Evolutionary conservation across 1,140 invertebrate species (phyloP).

Genomic region (Bombus affinis): DNA sequence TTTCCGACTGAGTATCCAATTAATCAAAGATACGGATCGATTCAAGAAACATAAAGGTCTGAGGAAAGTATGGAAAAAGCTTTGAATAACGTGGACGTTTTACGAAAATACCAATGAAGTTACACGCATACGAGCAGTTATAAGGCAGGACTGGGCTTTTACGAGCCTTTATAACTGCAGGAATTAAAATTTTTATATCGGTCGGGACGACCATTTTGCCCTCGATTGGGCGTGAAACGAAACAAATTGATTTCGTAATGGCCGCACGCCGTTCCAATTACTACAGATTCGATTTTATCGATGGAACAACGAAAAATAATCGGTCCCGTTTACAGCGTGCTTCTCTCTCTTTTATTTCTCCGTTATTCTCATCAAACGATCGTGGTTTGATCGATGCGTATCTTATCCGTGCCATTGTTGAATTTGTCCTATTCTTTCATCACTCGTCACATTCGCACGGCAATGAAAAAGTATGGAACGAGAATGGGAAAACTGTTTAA

Average conservation of each 20-base stretch:
- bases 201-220: conserved; percentile 6
- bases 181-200: conserved; percentile 49
- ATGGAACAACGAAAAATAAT: conserved; percentile 42
- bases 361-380: background rate
- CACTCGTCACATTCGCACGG: background rate
- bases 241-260: conserved; percentile 48
- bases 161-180: conserved; percentile 21
- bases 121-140: background rate
- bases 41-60: background rate
- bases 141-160: conserved; percentile 1
- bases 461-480: background rate
- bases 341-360: background rate
- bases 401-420: conserved; percentile 1
- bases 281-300: conserved; percentile 44
- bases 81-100: background rate
- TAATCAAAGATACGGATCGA: conserved; percentile 4
- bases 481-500: background rate
- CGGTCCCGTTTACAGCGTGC: background rate
- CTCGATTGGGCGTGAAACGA: conserved; percentile 48
- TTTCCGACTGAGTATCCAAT: background rate
- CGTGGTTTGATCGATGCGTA: conserved; percentile 23
- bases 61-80: background rate
- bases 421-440: background rate
- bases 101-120: background rate
- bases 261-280: conserved; percentile 35